Evolutionary conservation across 2,888 invertebrate species (phyloP).

Genomic region (Clusia tigrina): DNA sequence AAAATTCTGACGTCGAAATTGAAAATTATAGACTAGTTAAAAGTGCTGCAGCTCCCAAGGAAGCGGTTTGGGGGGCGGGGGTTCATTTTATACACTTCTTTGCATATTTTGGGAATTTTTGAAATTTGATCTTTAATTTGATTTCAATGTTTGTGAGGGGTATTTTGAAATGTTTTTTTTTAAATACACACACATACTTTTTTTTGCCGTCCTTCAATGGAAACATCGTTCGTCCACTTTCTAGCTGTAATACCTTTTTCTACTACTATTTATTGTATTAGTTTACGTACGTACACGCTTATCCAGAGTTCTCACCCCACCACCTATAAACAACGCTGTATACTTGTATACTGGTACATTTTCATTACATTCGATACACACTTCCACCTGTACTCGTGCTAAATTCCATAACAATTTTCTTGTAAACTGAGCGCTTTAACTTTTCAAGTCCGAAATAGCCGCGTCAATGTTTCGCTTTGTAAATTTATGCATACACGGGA

Average conservation of each 20-base stretch:
- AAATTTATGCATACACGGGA: constrained; percentile 34
- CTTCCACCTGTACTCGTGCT: background rate
- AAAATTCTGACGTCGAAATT: background rate
- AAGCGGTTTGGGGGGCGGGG: too few species aligned
- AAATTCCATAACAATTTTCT: constrained; percentile 26
- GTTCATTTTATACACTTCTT: too few species aligned
- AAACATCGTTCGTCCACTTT: too few species aligned
- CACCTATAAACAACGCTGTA: constrained; percentile 18
- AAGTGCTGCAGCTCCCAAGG: background rate
- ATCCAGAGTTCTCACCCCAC: constrained; percentile 61
- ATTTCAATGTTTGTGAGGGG: too few species aligned
- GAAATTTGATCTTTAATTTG: too few species aligned
- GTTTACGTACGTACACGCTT: constrained; percentile 43
- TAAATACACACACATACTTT: too few species aligned
- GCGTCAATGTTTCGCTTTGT: constrained; percentile 61
- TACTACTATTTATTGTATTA: constrained; percentile 19
- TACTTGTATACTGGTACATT: too few species aligned
- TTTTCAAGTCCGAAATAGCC: constrained; percentile 62
- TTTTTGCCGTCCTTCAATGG: too few species aligned
- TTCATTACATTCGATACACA: constrained; percentile 14
- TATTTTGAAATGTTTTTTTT: too few species aligned
- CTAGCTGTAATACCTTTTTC: background rate
- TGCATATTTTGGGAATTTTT: too few species aligned
- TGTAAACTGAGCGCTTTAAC: constrained; percentile 57
- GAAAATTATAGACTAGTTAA: background rate